Evolutionary conservation across 2,797 vertebrate genomes (phyloP), one percentile per base, ranked within the genome.

Genomic region (Phrynocephalus vlangalii): DNA sequence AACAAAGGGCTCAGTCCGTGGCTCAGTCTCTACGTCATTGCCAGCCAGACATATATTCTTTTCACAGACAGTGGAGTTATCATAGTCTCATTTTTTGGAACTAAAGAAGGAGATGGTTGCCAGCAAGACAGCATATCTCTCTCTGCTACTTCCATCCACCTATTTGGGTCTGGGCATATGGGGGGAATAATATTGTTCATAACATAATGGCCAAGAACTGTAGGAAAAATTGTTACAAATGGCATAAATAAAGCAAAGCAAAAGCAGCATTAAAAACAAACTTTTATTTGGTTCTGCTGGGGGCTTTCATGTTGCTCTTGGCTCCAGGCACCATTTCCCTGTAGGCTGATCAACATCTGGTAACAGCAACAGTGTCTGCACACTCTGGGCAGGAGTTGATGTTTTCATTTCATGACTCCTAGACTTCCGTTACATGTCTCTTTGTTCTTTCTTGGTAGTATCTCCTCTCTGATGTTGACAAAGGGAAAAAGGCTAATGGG

Each of bases 161-260:
- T 56, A 2, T 56, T 56, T 56, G 9, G 9, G 52, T 20, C 38
- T 38, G 38, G 44, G 38, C 38, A 44, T 44, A 44, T 24, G 13
- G 72, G 73, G 9, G 22, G 24, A 44, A 15, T 20, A 48, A 24
- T 92, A 91, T 88, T 92, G 93, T 52, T 86, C 78, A 82, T 88
- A 86, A 56, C 26, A 11, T 44, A 56, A 76, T 76, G 94, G 94
- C 93, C 90, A 94, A 89, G 28, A 93, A 77, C 86, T 94, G 92
- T 92, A 93, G 91, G 93, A 95, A 87, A 79, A 83, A 94, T 63
- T 63, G 66, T 92, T 78, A 90, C 68, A 94, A 92, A 15, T 82
- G 91, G 85, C 88, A 94, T 91, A 93, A 91, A 44, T 5, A 44
- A 5, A 91, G 87, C 38, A 71, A 67, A 30, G 86, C 50, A 93